Base-by-base conservation (phyloP, 2,113 vertebrate species). In the Pseudopodoces humilis region DNA sequence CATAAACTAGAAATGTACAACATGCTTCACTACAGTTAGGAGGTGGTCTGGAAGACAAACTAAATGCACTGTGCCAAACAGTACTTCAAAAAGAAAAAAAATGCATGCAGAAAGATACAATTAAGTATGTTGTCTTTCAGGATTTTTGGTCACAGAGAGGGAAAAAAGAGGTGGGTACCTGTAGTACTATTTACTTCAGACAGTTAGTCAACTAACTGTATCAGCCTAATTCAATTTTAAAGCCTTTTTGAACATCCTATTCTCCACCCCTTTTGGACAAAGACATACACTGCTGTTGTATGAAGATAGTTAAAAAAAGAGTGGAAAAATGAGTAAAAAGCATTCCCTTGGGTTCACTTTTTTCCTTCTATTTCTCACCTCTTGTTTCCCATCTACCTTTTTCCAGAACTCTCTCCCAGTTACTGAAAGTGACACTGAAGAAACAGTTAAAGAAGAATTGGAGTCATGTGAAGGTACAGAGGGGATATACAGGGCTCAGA, bases 1-100 rank as follows among this genome's bases (percentile, higher is more conserved):
- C 89, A 94, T 33, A 39, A 39, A 37, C 31, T 13, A 93, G 75
- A 92, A 78, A 96, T 94, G 75, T 70, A 62, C 69, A 71, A 19
- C 41, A 37, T 47, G 35, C n/a, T 70, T 90, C 69, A 74, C 64
- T 47, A 50, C 23, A 88, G 78, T 74, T 56, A 80, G 72, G 67
- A 91, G 58, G 46, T 68, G 37, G 62, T 70, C 67, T 80, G 88
- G 53, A 62, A 83, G 72, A 56, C 58, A 64, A 84, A 56, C 47
- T 69, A 74, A 88, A 64, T 53, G 49, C 13, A n/a, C 25, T 70
- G 74, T 39, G 35, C 50, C 59, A 83, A 81, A 70, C 8, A 46
- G 21, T 20, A 76, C 58, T 89, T 83, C 49, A 49, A 75, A 93
- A 85, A 20, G 35, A 88, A 88, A 91, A 86, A 83, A 16, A 52